Evolutionary conservation across 2,113 vertebrate species (phyloP), one percentile per base, ranked within the genome.

Genomic region (Stomatorhinus ivindoensis): DNA sequence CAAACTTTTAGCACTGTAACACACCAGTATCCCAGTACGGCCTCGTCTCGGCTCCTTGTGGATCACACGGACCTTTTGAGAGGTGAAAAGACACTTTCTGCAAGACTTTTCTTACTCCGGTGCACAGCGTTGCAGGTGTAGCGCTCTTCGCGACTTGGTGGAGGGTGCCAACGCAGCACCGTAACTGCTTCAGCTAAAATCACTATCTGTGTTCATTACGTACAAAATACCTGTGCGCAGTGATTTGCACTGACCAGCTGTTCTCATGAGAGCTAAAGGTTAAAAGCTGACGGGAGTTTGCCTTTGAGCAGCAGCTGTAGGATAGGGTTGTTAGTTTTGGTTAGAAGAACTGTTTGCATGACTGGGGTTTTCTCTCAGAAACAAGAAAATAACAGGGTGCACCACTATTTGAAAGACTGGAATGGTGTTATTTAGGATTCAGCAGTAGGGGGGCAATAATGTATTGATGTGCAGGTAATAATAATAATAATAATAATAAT

Each of bases 191-290:
- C 61, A 39, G 35, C 55, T 65, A 4, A 65, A 65, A 87, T 44
- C 51, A 13, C 35, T 21, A 8, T 80, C 27, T 69, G 27, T 80
- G 11, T 42, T 39, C 73, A 15, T 80, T 8, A 80, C 10, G 24
- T 87, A 46, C 55, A 65, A 87, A 44, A 44, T 88, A 51, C 93
- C 93, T 93, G 93, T 92, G 93, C 95, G 95, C 96, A 95, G 95
- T 94, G 93, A 92, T 89, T 95, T 97, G 96, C 96, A 97, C 97
- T 97, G 97, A 97, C 95, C 96, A 93, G 91, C 89, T 90, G 31
- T 86, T 88, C 76, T 88, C 90, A 51, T 48, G 88, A 89, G 86
- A 90, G 55, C 27, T 47, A 10, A 69, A 31, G 46, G 94, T 95
- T 95, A 94, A 93, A 95, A 94, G 93, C 93, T 93, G 91, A 94